Conservation (phyloP, 1,140 invertebrate species). For the Spodoptera frugiperda region DNA sequence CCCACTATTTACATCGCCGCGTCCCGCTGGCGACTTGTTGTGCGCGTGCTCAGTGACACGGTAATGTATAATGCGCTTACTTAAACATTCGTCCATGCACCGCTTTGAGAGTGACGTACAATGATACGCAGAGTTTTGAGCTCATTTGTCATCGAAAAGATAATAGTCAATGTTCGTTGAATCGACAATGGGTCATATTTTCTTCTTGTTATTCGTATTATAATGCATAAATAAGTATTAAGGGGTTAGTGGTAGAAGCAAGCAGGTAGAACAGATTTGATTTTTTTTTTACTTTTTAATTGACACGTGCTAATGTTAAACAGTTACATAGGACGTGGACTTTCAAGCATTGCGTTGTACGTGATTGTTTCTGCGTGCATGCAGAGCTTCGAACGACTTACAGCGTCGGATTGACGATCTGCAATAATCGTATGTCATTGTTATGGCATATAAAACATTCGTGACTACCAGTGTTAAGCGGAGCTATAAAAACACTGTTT, state of each 20-base stretch:
- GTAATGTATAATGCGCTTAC: conserved; percentile 60
- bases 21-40: conserved; percentile 9
- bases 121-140: conserved; percentile 66
- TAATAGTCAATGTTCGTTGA: conserved; percentile 73
- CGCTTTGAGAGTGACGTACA: conserved; percentile 49
- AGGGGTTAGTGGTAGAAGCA: conserved; percentile 14
- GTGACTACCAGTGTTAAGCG: conserved; percentile 63
- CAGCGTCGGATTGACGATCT: conserved; percentile 55
- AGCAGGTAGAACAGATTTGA: neutral
- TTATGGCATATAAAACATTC: conserved; percentile 71
- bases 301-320: neutral
- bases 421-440: conserved; percentile 71
- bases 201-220: conserved; percentile 58
- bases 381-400: conserved; percentile 52
- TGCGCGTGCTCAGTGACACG: conserved; percentile 36
- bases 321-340: no score
- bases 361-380: conserved; percentile 53
- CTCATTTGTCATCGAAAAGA: conserved; percentile 80
- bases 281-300: neutral
- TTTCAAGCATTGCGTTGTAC: neutral
- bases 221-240: conserved; percentile 52
- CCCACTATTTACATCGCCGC: conserved; percentile 48
- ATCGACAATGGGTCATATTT: conserved; percentile 76
- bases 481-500: conserved; percentile 48
- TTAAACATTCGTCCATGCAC: conserved; percentile 29